Percentiles rank a stretch among this genome's conserved stretches.
Conservation (phyloP, 2,888 invertebrate genomes). For the Microctonus brassicae region DNA sequence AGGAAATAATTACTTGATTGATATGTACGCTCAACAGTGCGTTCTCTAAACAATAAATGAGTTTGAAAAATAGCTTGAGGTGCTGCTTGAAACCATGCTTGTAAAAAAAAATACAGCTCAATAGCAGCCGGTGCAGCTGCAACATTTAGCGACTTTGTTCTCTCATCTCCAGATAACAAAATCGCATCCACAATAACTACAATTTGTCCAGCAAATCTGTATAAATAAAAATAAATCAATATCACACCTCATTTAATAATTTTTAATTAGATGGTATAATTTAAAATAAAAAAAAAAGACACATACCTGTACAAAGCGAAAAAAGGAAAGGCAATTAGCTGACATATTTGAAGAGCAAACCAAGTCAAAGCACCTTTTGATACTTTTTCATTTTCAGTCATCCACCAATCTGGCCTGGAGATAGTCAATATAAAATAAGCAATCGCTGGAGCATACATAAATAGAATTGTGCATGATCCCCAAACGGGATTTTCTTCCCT, state of each 20-base stretch:
- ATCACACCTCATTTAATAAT: neutral
- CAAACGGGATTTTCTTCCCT: slow-evolving; percentile 73
- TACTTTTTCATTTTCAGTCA: slow-evolving; percentile 63
- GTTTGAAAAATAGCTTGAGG: slow-evolving; percentile 79
- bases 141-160: slow-evolving; percentile 74
- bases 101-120: slow-evolving; percentile 83
- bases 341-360: slow-evolving; percentile 61
- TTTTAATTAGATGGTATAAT: neutral
- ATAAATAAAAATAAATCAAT: slow-evolving; percentile 44
- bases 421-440: slow-evolving; percentile 64
- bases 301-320: slow-evolving; percentile 64
- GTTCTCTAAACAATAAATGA: slow-evolving; percentile 76
- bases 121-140: slow-evolving; percentile 78
- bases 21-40: slow-evolving; percentile 71
- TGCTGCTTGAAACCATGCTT: slow-evolving; percentile 83
- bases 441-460: slow-evolving; percentile 66
- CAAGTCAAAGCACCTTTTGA: slow-evolving; percentile 57
- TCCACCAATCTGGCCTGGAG: slow-evolving; percentile 68
- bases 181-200: slow-evolving; percentile 84
- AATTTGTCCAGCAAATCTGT: slow-evolving; percentile 79
- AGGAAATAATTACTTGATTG: slow-evolving; percentile 74
- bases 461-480: slow-evolving; percentile 63
- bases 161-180: slow-evolving; percentile 74
- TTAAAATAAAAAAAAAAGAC: neutral
- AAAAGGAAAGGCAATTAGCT: slow-evolving; percentile 61